phyloP scores from a whole-genome alignment of 2,113 vertebrate genomes.

The Urocolius indicus region DNA sequence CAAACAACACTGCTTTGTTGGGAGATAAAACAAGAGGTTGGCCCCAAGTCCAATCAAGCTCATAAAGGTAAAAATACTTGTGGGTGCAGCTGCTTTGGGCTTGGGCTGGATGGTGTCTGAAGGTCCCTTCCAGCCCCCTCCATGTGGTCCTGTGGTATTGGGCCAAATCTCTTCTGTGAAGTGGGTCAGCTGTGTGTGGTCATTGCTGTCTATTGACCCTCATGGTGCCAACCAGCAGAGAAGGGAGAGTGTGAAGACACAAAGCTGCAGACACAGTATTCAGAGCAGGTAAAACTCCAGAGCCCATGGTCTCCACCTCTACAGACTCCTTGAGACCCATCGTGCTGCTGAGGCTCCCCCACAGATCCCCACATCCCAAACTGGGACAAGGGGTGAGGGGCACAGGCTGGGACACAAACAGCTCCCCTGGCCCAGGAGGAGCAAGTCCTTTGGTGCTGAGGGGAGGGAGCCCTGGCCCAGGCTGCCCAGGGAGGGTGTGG shows the following conservation, averaged over 20 bases:
- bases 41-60: not conserved
- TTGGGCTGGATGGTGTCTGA: no score
- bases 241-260: not conserved
- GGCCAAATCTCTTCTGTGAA: not conserved
- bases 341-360: not conserved
- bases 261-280: not conserved
- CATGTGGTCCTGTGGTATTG: not conserved
- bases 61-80: not conserved
- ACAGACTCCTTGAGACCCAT: not conserved
- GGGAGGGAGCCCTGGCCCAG: no score
- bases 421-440: no score
- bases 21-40: not conserved
- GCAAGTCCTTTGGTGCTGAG: no score
- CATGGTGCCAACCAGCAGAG: not conserved
- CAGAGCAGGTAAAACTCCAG: not conserved
- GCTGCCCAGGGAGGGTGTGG: no score
- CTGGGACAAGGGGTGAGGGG: not conserved
- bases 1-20: not conserved
- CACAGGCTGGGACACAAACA: no score
- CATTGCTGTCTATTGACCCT: not conserved
- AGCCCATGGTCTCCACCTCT: not conserved
- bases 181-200: accelerated
- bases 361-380: not conserved
- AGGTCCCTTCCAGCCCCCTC: no score
- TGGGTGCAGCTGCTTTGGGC: no score